A percentile compares a stretch with the other conserved stretches of the same genome.
These are phyloP conservation scores for Pristionchus arcanus DNA, from an alignment of 2,888 invertebrate genomes.

Conservation along the genomic window DNA sequence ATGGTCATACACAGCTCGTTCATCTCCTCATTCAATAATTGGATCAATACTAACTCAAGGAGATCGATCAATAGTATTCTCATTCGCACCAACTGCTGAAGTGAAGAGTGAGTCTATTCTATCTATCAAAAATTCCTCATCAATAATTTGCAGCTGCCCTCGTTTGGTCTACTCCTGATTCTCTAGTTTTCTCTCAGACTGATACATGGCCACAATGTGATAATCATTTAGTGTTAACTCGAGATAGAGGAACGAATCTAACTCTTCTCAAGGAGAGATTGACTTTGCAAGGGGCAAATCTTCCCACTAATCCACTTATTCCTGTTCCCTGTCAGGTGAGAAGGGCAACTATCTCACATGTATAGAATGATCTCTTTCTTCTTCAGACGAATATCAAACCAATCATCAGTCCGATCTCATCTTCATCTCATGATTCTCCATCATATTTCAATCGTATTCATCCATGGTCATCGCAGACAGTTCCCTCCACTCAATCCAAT, in stretches of 20 bases:
- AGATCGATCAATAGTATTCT: constrained; percentile 39
- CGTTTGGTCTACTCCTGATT: constrained; percentile 17
- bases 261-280: constrained; percentile 47
- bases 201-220: constrained; percentile 52
- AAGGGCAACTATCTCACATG: not conserved
- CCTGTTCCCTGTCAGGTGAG: constrained; percentile 43
- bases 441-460: not conserved
- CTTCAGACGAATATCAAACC: constrained; percentile 37
- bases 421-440: constrained; percentile 28
- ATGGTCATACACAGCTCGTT: constrained; percentile 46
- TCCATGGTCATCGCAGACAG: constrained; percentile 44
- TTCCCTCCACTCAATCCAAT: constrained; percentile 22
- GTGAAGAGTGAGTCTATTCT: constrained; percentile 10
- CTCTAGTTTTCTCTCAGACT: constrained; percentile 35
- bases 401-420: constrained; percentile 12
- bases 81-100: constrained; percentile 49
- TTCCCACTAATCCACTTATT: constrained; percentile 48
- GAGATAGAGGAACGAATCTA: constrained; percentile 5
- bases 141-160: constrained; percentile 24
- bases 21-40: constrained; percentile 13
- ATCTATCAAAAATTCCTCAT: not conserved
- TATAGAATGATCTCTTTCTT: not conserved
- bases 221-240: constrained; percentile 36
- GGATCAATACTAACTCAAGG: constrained; percentile 22
- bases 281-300: constrained; percentile 36